Conservation (phyloP, 2,113 vertebrate species). For the Delphinapterus leucas region DNA sequence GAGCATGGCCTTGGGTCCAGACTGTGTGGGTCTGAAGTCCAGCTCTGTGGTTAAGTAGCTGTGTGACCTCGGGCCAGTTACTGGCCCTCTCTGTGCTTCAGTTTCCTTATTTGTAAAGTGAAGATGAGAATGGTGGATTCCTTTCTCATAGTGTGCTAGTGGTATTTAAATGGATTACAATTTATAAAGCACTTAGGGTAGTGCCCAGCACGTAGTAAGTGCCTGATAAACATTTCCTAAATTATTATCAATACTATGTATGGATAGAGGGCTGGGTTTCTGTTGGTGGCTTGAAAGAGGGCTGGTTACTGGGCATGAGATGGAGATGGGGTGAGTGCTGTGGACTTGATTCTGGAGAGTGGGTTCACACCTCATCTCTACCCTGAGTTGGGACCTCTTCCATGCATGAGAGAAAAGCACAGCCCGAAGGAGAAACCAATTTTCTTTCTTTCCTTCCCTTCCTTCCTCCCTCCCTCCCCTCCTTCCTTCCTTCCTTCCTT, state of each 20-base stretch:
- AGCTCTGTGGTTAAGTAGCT: neutral
- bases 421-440: neutral
- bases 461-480: accelerated
- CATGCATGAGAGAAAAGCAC: neutral
- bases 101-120: neutral
- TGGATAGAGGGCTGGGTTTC: neutral
- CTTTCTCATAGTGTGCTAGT: neutral
- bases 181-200: neutral
- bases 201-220: neutral
- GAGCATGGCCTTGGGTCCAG: neutral
- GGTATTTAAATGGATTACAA: neutral
- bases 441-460: too few species aligned
- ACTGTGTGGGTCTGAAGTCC: neutral
- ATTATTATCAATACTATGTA: neutral
- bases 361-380: neutral
- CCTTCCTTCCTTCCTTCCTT: neutral
- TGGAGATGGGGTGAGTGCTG: neutral
- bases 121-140: neutral
- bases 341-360: neutral
- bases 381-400: neutral
- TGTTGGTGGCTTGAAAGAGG: neutral
- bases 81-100: neutral
- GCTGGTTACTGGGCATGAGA: neutral
- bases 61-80: neutral
- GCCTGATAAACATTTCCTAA: neutral